phyloP scores from a whole-genome alignment of 2,888 invertebrate species.

The Drosophila aldrichi region DNA sequence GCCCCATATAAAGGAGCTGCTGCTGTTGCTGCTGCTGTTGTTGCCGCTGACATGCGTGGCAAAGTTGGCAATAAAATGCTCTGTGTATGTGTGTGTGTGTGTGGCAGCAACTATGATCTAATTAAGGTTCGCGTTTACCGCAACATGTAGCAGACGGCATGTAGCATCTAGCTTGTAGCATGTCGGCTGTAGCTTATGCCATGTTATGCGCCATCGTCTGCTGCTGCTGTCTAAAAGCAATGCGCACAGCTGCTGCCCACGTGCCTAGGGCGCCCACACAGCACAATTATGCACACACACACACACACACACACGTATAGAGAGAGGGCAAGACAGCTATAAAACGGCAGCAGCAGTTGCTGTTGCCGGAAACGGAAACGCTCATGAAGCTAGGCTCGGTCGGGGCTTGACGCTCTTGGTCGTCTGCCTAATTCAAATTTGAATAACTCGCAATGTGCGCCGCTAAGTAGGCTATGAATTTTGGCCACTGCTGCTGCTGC shows the following conservation, averaged over 20 bases:
- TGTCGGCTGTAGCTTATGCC: conserved; percentile 21
- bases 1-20: conserved; percentile 10
- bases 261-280: background rate
- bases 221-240: conserved; percentile 18
- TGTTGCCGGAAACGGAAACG: conserved; percentile 3
- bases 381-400: background rate
- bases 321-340: background rate
- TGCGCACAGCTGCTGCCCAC: conserved; percentile 40
- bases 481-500: conserved; percentile 22
- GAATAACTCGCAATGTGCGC: conserved; percentile 70
- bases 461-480: conserved; percentile 71
- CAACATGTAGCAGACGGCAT: conserved; percentile 57
- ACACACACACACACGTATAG: background rate
- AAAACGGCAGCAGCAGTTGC: conserved; percentile 17
- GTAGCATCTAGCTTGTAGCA: conserved; percentile 48
- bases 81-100: background rate
- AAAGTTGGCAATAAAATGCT: conserved; percentile 16
- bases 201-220: conserved; percentile 13
- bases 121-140: conserved; percentile 63
- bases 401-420: background rate
- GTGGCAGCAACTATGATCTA: conserved; percentile 73
- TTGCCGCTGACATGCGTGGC: conserved; percentile 43
- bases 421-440: conserved; percentile 69
- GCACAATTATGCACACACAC: conserved; percentile 6
- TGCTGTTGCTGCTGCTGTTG: conserved; percentile 2